These are phyloP conservation scores for Lanius ludovicianus DNA, from an alignment of 2,113 vertebrate genomes.

Conservation along the genomic window DNA sequence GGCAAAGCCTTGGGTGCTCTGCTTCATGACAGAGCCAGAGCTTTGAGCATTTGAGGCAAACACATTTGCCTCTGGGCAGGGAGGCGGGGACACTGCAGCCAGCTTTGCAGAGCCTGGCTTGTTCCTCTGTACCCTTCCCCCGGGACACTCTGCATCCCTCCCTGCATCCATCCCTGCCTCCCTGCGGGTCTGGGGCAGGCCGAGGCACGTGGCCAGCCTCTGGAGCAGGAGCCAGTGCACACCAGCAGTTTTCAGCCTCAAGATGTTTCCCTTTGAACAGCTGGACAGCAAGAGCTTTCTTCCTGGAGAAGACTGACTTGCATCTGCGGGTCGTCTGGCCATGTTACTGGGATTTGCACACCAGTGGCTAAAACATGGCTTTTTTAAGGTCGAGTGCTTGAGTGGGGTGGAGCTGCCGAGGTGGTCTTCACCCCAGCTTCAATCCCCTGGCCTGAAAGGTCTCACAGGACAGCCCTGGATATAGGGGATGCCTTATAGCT, in stretches of 20 bases:
- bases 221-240: background rate
- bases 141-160: background rate
- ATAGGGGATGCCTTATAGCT: background rate
- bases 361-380: background rate
- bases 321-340: rapidly evolving
- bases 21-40: background rate
- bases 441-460: background rate
- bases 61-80: background rate
- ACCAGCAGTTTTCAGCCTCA: background rate
- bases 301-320: background rate
- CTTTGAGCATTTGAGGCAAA: background rate
- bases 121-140: background rate
- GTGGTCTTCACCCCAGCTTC: background rate
- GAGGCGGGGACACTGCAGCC: background rate
- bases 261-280: background rate
- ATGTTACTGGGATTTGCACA: background rate
- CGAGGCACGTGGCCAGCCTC: background rate
- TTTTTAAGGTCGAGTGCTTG: background rate
- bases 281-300: background rate
- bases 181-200: background rate
- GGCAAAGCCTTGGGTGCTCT: background rate
- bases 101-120: background rate
- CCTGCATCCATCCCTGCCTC: background rate
- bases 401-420: background rate
- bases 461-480: background rate